phyloP scores from a whole-genome alignment of 2,797 vertebrate species.

The Amblyraja radiata region DNA sequence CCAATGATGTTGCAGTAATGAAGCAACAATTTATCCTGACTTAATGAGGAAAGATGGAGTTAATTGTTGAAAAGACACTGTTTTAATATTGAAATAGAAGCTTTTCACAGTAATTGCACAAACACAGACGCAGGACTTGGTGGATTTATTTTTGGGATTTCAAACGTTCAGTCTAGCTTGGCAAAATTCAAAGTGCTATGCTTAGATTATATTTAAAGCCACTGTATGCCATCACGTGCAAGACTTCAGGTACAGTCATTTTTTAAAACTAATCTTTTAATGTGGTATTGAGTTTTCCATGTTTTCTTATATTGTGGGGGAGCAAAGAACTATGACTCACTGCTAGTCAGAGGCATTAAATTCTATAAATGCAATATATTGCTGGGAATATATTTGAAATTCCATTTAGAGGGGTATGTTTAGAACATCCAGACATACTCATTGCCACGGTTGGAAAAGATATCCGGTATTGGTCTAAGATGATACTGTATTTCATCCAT shows the following conservation, averaged over 20 bases:
- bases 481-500: too few species aligned
- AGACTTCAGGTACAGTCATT: neutral
- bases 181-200: neutral
- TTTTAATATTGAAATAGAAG: neutral
- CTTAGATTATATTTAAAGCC: neutral
- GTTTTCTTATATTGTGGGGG: neutral
- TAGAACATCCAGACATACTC: neutral
- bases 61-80: neutral
- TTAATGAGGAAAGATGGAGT: neutral
- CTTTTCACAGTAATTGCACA: neutral
- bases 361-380: neutral
- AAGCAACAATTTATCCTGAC: neutral
- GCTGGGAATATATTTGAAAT: neutral
- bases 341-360: neutral
- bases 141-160: neutral
- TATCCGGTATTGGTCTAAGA: neutral
- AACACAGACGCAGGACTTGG: neutral
- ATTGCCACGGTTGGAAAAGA: neutral
- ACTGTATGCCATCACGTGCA: neutral
- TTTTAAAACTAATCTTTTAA: neutral
- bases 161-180: neutral
- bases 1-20: constrained; percentile 10
- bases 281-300: neutral
- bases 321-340: neutral
- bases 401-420: neutral